Evolutionary conservation across 2,113 vertebrate species (phyloP).

Genomic region (Zapus hudsonius): DNA sequence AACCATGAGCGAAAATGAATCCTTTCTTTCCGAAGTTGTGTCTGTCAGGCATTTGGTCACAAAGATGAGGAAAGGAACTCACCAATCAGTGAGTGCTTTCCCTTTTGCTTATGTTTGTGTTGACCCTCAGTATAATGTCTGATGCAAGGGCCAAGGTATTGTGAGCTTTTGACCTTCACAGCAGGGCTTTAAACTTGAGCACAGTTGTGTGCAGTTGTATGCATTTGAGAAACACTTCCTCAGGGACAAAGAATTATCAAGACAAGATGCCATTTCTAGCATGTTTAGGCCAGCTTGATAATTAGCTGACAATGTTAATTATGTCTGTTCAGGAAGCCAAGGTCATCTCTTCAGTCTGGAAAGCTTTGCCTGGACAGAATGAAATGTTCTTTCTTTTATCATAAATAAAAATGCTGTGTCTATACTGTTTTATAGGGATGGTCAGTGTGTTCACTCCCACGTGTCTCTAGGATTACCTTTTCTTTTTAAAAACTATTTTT

Average conservation of each 20-base stretch:
- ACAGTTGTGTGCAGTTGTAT: background rate
- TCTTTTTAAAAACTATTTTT: too few relatives aligned
- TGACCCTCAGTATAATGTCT: background rate
- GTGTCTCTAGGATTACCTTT: too few relatives aligned
- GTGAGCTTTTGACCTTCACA: background rate
- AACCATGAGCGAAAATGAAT: background rate
- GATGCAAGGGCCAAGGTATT: background rate
- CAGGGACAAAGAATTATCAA: background rate
- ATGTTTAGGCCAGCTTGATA: conserved; percentile 31
- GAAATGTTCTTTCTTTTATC: background rate
- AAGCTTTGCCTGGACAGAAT: conserved; percentile 40
- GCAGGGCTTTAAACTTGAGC: background rate
- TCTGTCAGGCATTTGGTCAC: background rate
- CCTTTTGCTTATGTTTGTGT: background rate
- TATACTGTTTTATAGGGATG: background rate
- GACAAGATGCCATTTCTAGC: background rate
- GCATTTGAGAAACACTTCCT: conserved; percentile 35
- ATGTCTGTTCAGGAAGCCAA: background rate
- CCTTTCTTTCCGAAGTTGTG: background rate
- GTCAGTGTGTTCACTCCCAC: background rate
- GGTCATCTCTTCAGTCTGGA: background rate
- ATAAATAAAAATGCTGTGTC: background rate
- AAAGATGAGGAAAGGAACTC: background rate
- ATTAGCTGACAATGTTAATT: conserved; percentile 15
- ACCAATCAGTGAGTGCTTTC: background rate